Conservation (phyloP, 1,140 invertebrate genomes). For the Eurytemora carolleeae region DNA sequence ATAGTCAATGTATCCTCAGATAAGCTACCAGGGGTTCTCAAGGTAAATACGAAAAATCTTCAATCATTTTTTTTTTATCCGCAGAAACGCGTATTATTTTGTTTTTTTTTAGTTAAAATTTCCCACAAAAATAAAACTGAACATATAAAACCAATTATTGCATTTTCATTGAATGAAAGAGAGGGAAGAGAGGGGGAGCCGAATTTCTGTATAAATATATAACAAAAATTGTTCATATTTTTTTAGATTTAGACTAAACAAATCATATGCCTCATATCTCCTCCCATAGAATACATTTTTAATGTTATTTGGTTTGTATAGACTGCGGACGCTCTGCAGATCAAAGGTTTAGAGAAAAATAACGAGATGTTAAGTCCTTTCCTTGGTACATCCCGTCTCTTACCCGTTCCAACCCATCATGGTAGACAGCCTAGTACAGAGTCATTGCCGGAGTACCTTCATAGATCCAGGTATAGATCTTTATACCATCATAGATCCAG, state of each 20-base stretch:
- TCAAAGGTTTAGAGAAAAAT: slow-evolving; percentile 13
- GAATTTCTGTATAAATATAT: no score
- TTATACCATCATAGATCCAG: slow-evolving; percentile 4
- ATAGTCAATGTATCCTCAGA: slow-evolving; percentile 27
- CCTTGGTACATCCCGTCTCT: neutral
- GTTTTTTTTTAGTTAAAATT: no score
- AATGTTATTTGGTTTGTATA: no score
- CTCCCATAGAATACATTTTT: no score
- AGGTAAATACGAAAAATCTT: neutral
- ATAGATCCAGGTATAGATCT: slow-evolving; percentile 1
- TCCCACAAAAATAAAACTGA: no score
- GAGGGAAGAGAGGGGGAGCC: no score
- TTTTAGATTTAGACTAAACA: no score
- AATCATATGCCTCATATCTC: no score
- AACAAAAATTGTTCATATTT: no score
- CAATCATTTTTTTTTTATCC: neutral
- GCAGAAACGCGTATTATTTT: no score
- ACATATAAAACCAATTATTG: no score
- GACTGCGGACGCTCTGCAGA: slow-evolving; percentile 14
- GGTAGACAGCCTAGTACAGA: slow-evolving; percentile 6
- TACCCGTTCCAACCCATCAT: slow-evolving; percentile 10
- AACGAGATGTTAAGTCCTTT: neutral
- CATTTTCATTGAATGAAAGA: no score
- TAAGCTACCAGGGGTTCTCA: slow-evolving; percentile 22
- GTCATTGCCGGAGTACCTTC: slow-evolving; percentile 10